These are phyloP conservation scores for Chelon auratus DNA, from an alignment of 2,797 vertebrate genomes.

Conservation along the genomic window DNA sequence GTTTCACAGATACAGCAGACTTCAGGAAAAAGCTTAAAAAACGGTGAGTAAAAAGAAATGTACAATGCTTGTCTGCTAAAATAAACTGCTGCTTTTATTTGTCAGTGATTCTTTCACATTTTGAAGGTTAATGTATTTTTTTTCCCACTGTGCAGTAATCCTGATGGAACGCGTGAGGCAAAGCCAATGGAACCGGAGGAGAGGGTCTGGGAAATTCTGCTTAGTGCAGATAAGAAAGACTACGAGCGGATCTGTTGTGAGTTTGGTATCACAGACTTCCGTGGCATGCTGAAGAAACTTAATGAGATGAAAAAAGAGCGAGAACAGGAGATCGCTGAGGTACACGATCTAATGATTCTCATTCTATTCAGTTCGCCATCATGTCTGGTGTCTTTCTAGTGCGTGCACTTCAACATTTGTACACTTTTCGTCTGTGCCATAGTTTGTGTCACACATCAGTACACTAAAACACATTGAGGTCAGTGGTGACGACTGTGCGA, in stretches of 20 bases:
- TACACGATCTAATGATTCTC: constrained; percentile 60
- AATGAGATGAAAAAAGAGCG: constrained; percentile 84
- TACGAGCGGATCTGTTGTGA: constrained; percentile 90
- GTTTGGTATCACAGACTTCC: constrained; percentile 89
- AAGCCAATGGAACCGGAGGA: constrained; percentile 80
- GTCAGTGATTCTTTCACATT: neutral
- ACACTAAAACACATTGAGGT: constrained; percentile 87
- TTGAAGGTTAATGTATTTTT: neutral
- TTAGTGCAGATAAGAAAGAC: constrained; percentile 91
- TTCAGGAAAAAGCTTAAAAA: constrained; percentile 87
- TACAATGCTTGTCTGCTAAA: neutral
- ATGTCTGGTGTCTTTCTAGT: too few species aligned
- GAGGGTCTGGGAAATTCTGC: constrained; percentile 90
- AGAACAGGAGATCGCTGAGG: constrained; percentile 86
- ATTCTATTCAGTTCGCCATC: neutral
- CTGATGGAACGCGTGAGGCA: constrained; percentile 70
- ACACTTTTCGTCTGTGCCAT: neutral
- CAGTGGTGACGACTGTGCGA: constrained; percentile 80
- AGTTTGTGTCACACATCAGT: constrained; percentile 86
- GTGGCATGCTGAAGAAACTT: constrained; percentile 91
- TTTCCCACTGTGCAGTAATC: constrained; percentile 51
- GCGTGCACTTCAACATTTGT: neutral
- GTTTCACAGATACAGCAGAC: constrained; percentile 71
- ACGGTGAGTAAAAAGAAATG: constrained; percentile 78
- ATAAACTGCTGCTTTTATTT: neutral